Base-by-base conservation (phyloP, 2,797 vertebrate species). In the Jordanella pulchra region DNA sequence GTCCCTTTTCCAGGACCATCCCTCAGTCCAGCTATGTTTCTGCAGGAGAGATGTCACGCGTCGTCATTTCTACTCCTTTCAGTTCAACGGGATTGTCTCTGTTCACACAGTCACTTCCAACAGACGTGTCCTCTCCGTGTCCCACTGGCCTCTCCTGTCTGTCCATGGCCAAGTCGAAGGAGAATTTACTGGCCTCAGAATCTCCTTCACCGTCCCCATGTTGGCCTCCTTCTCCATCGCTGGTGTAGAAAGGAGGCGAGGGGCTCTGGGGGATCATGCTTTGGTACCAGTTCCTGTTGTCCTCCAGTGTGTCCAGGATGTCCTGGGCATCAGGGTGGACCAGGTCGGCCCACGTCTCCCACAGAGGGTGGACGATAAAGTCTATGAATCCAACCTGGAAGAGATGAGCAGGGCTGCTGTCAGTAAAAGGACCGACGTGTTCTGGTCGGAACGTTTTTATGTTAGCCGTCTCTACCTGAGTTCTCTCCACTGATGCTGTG, bases 221-320 rank as follows among this genome's bases (percentile, higher is more conserved):
- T 0, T 76, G 63, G 30, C 93, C 93, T 84, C 95, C 95, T 73
- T 96, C 96, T 69, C 92, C 93, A 48, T 93, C 95, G 48, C 92
- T 91, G 71, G 95, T 93, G 3, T 97, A 97, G 86, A 97, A 95
- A 0, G 97, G 96, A 69, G 98, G 97, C 14, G 98, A 99, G 0
- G 98, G 98, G 83, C 98, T 99, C 89, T 97, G 97, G 25, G 97
- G 97, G 84, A 99, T 97, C 96, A 98, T 99, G 91, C 97, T 97
- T 92, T 99, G 97, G 93, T 99, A 99, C 97, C 98, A 99, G 95
- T 99, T 99, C 89, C 98, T 95, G 93, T 99, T 99, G 89, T 99
- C 97, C 91, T 99, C 98, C 80, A 99, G 93, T 0, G 95, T 98
- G 87, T 99, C 98, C 85, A 99, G 93, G 89, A 99, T 99, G 91